These are phyloP conservation scores for Meiosimyza platycephala DNA, from an alignment of 2,888 invertebrate genomes.

Conservation along the genomic window DNA sequence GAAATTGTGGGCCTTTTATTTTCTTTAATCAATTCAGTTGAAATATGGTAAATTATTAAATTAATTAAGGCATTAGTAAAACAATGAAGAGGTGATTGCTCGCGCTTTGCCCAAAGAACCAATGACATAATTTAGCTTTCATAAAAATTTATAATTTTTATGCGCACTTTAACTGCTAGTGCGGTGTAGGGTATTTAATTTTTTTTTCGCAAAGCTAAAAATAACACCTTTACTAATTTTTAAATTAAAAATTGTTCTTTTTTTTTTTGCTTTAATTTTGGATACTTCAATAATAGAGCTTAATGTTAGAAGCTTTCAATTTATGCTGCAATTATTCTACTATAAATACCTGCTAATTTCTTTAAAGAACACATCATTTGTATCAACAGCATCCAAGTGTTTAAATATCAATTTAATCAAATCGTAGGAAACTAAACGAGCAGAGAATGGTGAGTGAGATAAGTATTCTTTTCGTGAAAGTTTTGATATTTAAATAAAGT, in stretches of 20 bases:
- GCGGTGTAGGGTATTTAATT: no score
- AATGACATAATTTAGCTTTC: no score
- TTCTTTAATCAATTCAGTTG: no score
- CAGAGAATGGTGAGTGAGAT: conserved; percentile 53
- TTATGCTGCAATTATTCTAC: conserved; percentile 33
- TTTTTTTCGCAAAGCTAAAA: no score
- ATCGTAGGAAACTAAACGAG: conserved; percentile 36
- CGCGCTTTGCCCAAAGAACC: no score
- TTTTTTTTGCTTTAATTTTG: neutral
- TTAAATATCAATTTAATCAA: conserved; percentile 43
- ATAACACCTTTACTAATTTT: no score
- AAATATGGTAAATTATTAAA: no score
- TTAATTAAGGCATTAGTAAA: no score
- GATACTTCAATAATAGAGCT: neutral
- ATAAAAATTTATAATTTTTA: no score
- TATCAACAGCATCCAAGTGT: conserved; percentile 54
- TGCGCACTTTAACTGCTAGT: no score
- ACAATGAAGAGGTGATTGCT: no score
- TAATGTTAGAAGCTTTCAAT: neutral
- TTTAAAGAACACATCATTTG: conserved; percentile 56
- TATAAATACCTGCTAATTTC: conserved; percentile 56
- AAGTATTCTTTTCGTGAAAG: conserved; percentile 1
- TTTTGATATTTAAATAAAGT: neutral
- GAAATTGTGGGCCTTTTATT: no score
- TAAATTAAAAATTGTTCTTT: neutral